These are phyloP conservation scores for Campoletis raptor DNA, from an alignment of 2,888 invertebrate genomes.

Conservation along the genomic window DNA sequence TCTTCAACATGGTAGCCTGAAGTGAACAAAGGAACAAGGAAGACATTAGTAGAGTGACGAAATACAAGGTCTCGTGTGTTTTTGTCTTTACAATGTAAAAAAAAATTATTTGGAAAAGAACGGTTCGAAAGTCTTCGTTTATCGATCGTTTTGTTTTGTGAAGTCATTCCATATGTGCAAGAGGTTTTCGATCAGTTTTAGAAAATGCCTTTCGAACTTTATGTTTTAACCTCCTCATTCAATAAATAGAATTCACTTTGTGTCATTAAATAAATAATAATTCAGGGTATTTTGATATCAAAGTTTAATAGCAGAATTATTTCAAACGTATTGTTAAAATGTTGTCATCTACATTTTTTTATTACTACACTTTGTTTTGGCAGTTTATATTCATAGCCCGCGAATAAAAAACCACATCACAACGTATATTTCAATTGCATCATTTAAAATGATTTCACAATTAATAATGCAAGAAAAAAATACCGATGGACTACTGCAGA, in stretches of 20 bases:
- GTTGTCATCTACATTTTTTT: neutral
- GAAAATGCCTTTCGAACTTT: neutral
- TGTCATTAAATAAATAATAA: neutral
- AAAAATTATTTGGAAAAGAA: neutral
- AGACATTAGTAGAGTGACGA: constrained; percentile 82
- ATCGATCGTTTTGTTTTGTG: neutral
- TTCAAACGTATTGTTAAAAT: too few relatives aligned
- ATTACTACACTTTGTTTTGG: neutral
- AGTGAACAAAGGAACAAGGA: constrained; percentile 84
- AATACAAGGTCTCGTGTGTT: constrained; percentile 66
- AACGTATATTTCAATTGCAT: neutral
- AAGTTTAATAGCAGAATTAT: neutral
- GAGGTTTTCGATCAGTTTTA: neutral
- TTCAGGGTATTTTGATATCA: neutral
- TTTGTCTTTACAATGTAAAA: constrained; percentile 6
- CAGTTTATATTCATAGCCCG: neutral
- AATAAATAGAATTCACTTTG: neutral
- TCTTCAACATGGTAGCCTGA: constrained; percentile 99
- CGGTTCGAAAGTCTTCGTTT: neutral
- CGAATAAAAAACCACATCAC: neutral
- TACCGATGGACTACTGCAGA: neutral
- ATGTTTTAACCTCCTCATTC: neutral
- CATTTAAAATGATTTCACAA: neutral
- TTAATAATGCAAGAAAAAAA: neutral
- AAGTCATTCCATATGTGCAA: neutral